These are phyloP conservation scores for Amphipyra berbera DNA, from an alignment of 2,888 invertebrate species.

Conservation along the genomic window DNA sequence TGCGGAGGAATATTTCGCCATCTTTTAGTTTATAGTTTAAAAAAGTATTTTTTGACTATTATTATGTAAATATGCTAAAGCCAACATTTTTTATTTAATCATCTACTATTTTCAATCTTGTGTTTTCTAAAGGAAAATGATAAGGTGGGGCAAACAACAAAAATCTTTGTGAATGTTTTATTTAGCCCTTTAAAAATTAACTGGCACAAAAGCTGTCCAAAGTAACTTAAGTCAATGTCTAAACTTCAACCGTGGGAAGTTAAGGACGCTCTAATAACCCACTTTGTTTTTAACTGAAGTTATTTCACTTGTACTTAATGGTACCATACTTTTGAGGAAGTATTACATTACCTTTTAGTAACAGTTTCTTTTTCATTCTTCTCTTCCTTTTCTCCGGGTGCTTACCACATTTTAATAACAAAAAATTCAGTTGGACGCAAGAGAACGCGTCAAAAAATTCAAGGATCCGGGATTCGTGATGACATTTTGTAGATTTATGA, in stretches of 20 bases:
- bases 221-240: slow-evolving; percentile 52
- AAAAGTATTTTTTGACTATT: too few relatives aligned
- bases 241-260: slow-evolving; percentile 46
- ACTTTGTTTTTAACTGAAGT: slow-evolving; percentile 43
- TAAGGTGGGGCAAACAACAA: slow-evolving; percentile 25
- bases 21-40: too few relatives aligned
- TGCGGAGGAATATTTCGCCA: too few relatives aligned
- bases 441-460: too few relatives aligned
- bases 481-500: slow-evolving; percentile 42
- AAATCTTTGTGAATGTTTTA: slow-evolving; percentile 33
- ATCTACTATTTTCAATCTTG: slow-evolving; percentile 17
- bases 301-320: slow-evolving; percentile 39
- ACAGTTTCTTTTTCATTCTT: too few relatives aligned
- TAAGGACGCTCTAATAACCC: slow-evolving; percentile 41
- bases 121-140: slow-evolving; percentile 3
- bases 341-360: slow-evolving; percentile 3
- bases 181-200: slow-evolving; percentile 50
- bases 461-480: slow-evolving; percentile 23
- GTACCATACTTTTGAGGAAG: slow-evolving; percentile 12
- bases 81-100: too few relatives aligned
- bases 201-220: slow-evolving; percentile 36
- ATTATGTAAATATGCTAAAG: too few relatives aligned
- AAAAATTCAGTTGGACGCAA: slow-evolving; percentile 20
- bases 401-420: slow-evolving; percentile 25
- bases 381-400: neutral